Evolutionary conservation across 1,140 invertebrate genomes (phyloP).

Genomic region (Ruditapes philippinarum): DNA sequence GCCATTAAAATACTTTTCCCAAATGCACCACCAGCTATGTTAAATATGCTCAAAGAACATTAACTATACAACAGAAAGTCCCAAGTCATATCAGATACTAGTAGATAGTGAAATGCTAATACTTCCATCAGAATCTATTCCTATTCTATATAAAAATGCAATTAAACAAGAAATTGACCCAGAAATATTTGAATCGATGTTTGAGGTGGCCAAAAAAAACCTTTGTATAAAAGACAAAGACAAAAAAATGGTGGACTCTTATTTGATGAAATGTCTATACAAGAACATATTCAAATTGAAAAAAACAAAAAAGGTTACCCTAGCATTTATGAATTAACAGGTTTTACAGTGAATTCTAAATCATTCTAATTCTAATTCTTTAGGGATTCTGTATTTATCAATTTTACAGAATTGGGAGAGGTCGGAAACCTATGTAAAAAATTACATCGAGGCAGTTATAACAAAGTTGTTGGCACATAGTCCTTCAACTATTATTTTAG

Average conservation of each 20-base stretch:
- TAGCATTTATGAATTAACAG: conserved; percentile 27
- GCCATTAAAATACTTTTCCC: conserved; percentile 9
- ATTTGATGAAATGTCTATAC: conserved; percentile 65
- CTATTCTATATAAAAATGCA: conserved; percentile 66
- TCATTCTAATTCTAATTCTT: too few species aligned
- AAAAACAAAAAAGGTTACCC: too few species aligned
- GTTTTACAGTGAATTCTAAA: too few species aligned
- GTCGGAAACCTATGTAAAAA: conserved; percentile 25
- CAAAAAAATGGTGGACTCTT: conserved; percentile 54
- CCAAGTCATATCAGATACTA: conserved; percentile 31
- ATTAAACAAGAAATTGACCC: conserved; percentile 62
- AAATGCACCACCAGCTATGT: conserved; percentile 15
- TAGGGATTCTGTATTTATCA: too few species aligned
- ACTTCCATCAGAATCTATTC: conserved; percentile 10
- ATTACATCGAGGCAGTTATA: not conserved
- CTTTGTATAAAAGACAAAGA: too few species aligned
- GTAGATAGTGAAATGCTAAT: not conserved
- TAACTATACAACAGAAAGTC: conserved; percentile 51
- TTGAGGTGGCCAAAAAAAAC: conserved; percentile 57
- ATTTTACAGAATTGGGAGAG: conserved; percentile 48
- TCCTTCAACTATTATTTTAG: conserved; percentile 66
- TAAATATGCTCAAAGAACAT: conserved; percentile 3
- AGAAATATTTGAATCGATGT: conserved; percentile 65
- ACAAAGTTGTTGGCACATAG: conserved; percentile 60
- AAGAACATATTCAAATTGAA: conserved; percentile 25